Conservation (phyloP, 2,797 vertebrate species). For the Amazona ochrocephala region DNA sequence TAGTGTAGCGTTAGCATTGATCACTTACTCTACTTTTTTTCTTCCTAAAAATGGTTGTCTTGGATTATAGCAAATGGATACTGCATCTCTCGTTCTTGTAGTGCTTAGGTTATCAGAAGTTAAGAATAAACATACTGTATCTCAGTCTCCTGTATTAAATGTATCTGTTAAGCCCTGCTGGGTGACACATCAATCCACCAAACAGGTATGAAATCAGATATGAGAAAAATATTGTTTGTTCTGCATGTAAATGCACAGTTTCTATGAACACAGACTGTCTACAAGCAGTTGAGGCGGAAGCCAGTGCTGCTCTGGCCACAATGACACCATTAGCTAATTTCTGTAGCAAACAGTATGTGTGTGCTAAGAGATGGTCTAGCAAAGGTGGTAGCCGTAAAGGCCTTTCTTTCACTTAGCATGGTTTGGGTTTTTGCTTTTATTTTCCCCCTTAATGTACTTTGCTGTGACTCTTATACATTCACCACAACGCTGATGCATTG, state of each 20-base stretch:
- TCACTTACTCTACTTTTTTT: constrained; percentile 43
- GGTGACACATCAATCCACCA: constrained; percentile 53
- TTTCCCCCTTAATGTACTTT: neutral
- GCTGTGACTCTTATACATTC: constrained; percentile 44
- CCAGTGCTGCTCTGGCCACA: constrained; percentile 55
- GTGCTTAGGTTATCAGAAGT: constrained; percentile 77
- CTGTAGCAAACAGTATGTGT: constrained; percentile 37
- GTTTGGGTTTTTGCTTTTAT: neutral
- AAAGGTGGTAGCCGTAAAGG: constrained; percentile 48
- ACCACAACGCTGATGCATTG: constrained; percentile 17
- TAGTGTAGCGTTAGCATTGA: constrained; percentile 47
- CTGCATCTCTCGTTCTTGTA: constrained; percentile 80
- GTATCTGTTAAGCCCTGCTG: constrained; percentile 74
- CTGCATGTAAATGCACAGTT: constrained; percentile 65
- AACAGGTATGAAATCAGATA: constrained; percentile 51
- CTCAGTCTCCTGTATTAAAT: constrained; percentile 76
- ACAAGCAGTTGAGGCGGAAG: constrained; percentile 44
- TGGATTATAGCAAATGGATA: constrained; percentile 77
- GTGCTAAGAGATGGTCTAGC: constrained; percentile 66
- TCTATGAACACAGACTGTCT: constrained; percentile 57
- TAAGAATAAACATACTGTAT: constrained; percentile 77
- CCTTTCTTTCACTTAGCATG: constrained; percentile 63
- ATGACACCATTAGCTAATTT: constrained; percentile 48
- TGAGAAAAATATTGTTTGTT: constrained; percentile 64
- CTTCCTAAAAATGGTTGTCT: constrained; percentile 64